Percentiles rank a stretch among this genome's conserved stretches.
These are phyloP conservation scores for Caenorhabditis inopinata DNA, from an alignment of 1,140 invertebrate species.

Conservation along the genomic window DNA sequence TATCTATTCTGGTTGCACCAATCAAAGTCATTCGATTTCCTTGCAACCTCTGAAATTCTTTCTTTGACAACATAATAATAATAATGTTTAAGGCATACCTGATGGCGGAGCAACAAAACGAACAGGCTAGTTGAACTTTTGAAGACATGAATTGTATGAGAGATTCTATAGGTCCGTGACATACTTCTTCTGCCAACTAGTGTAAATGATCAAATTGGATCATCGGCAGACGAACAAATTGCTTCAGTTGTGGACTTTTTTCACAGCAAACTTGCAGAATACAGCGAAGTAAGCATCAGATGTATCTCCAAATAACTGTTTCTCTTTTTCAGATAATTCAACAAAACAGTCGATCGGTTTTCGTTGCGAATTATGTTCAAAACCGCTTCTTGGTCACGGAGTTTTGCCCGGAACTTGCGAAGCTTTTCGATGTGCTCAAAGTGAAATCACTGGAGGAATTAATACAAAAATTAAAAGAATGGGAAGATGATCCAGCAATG, in stretches of 20 bases:
- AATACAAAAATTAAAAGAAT: background rate
- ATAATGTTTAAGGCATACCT: conserved; percentile 23
- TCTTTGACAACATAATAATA: too few species aligned
- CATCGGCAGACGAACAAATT: conserved; percentile 22
- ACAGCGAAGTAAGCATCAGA: conserved; percentile 21
- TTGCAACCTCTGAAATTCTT: too few species aligned
- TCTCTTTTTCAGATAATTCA: conserved; percentile 14
- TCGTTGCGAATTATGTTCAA: conserved; percentile 40
- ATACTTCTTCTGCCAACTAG: conserved; percentile 33
- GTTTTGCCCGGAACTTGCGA: conserved; percentile 35
- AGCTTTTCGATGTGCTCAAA: conserved; percentile 19
- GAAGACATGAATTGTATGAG: background rate
- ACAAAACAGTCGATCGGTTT: conserved; percentile 33
- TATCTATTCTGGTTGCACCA: background rate
- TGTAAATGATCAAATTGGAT: background rate
- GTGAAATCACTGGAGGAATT: conserved; percentile 29
- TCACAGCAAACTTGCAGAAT: conserved; percentile 36
- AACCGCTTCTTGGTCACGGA: conserved; percentile 34
- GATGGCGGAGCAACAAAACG: conserved; percentile 17
- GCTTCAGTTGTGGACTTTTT: conserved; percentile 11
- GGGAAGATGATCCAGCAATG: conserved; percentile 11
- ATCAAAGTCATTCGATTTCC: background rate
- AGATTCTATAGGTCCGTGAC: conserved; percentile 26
- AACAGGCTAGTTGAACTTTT: background rate
- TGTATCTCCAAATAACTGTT: background rate